Evolutionary conservation across 2,888 invertebrate genomes (phyloP), one percentile per base, ranked within the genome.

Genomic region (Xanthorhoe designata): DNA sequence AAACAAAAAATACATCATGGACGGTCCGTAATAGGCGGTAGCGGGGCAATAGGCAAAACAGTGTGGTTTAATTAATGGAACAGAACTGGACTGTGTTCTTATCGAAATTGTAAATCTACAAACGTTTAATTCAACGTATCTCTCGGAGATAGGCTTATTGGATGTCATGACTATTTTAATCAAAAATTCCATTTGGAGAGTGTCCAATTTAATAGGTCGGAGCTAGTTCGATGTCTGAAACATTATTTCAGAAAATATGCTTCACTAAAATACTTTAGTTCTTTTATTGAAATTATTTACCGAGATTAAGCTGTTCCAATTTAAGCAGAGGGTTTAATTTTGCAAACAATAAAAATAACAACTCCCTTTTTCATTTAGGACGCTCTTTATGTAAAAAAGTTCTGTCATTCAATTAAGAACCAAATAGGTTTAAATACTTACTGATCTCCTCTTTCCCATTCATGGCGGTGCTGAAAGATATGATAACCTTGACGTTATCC

Each of bases 401-500:
- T n/a, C n/a, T 45, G 24, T 24, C 4, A 24, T 24, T 1, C 24
- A 15, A 13, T 6, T 45, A 3, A 6, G n/a, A 5, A 15, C 13
- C 45, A 8, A 56, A 54, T 5, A 42, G 24, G 58, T 29, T 17
- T 4, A n/a, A 57, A 56, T 15, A 91, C 94, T 93, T 81, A 97
- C 97, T 95, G 78, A 95, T 95, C 75, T 94, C 92, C 70, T 94
- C 94, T 61, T 94, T 94, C 53, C 96, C 96, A 79, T 96, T 95
- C 78, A 95, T 94, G 74, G 96, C 95, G 51, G 96, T 96, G 67
- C 96, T 96, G 87, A 97, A 97, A 32, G 96, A 96, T 70, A 97
- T 95, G 75, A 96, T 96, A 59, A 98, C 98, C 89, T 97, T 96
- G 69, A 98, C 95, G 80, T 96, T 97, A 81, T 98, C 98, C 47